Conservation (phyloP, 2,113 vertebrate genomes). For the Prunella himalayana region DNA sequence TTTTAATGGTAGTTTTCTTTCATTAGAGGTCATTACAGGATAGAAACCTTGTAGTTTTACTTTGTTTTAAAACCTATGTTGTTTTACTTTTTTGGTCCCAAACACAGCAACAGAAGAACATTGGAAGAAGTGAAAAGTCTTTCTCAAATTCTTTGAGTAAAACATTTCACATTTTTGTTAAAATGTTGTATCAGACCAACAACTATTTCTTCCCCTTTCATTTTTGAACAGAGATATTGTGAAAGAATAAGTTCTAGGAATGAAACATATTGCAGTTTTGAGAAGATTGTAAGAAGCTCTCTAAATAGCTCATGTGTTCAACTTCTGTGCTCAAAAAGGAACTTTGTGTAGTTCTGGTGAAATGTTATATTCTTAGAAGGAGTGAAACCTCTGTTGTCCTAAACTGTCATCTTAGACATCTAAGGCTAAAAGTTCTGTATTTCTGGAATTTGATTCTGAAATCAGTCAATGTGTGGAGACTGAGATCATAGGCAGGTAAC, state of each 20-base stretch:
- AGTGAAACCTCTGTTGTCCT: neutral
- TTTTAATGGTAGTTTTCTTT: neutral
- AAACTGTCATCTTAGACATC: neutral
- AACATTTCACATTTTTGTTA: neutral
- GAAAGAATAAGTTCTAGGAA: neutral
- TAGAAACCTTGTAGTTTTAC: neutral
- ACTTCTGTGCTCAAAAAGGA: neutral
- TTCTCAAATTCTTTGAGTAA: neutral
- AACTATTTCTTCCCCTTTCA: neutral
- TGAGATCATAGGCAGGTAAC: neutral
- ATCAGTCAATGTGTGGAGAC: neutral
- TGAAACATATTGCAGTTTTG: neutral
- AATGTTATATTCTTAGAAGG: neutral
- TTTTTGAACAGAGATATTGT: neutral
- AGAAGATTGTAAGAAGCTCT: neutral
- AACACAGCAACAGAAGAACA: neutral
- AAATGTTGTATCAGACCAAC: neutral
- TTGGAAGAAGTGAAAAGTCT: neutral
- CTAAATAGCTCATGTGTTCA: neutral
- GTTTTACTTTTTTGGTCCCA: neutral
- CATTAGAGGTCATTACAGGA: neutral
- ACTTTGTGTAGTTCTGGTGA: neutral
- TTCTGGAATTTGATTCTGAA: neutral
- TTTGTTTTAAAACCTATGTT: rapidly evolving
- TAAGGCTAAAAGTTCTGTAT: neutral